A percentile compares a stretch with the other conserved stretches of the same genome.
These are phyloP conservation scores for Caerostris darwini DNA, from an alignment of 1,140 invertebrate species.

Conservation along the genomic window DNA sequence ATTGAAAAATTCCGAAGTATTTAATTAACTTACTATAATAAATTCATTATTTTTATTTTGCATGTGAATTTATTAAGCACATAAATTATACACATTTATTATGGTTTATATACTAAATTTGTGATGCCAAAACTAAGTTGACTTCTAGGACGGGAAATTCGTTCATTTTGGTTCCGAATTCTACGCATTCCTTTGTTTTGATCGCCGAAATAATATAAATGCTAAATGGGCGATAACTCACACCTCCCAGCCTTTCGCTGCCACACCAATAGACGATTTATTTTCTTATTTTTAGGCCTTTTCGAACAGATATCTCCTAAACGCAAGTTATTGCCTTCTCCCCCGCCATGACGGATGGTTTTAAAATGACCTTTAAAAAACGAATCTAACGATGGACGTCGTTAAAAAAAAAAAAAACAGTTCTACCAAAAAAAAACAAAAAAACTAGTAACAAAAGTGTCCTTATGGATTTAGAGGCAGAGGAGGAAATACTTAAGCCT, in stretches of 20 bases:
- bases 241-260: background rate
- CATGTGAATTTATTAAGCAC: no score
- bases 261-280: conserved; percentile 37
- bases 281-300: conserved; percentile 37
- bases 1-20: no score
- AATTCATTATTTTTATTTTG: no score
- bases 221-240: conserved; percentile 47
- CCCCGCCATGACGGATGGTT: conserved; percentile 38
- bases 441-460: no score
- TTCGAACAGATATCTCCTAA: conserved; percentile 38
- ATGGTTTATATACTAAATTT: no score
- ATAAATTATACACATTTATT: no score
- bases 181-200: conserved; percentile 30
- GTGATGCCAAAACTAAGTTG: no score
- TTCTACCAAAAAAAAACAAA: no score
- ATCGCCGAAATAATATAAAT: conserved; percentile 33
- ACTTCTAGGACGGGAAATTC: background rate
- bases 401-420: no score
- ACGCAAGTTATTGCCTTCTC: conserved; percentile 45
- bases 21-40: no score
- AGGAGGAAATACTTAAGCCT: no score
- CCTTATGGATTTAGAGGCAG: background rate
- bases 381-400: no score
- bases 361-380: conserved; percentile 51
- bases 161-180: background rate